Evolutionary conservation across 2,797 vertebrate genomes (phyloP), one percentile per base, ranked within the genome.

Genomic region (Parauchenoglanis ngamensis): DNA sequence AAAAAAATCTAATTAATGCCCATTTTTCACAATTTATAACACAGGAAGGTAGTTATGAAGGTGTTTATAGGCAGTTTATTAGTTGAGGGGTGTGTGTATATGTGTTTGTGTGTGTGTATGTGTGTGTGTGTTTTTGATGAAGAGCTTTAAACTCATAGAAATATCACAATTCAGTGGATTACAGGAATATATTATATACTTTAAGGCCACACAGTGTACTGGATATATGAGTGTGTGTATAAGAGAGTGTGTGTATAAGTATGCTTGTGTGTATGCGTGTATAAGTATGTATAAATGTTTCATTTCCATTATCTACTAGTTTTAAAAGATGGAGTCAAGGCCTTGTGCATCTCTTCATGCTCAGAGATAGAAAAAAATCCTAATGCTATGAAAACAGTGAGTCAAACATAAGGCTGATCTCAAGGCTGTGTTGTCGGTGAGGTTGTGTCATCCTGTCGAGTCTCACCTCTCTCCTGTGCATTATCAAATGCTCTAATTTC

Each of bases 401-500:
- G 96, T 96, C 96, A 96, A 96, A 97, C 81, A 94, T 93, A 94
- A 96, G 96, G 95, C 85, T 72, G 76, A 89, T 96, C 96, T 97
- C 96, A 97, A 97, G 96, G 97, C 96, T 96, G 85, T 96, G 97
- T 92, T 88, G 91, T 91, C 90, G 87, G 86, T 76, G 86, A 89
- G 96, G 96, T 96, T 96, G 95, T 98, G 97, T 98, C 97, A 97
- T 97, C 97, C 97, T 96, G 97, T 97, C 96, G 95, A 96, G 96
- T 96, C 97, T 97, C 96, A 97, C 97, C 98, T 97, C 97, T 98
- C 97, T 97, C 96, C 95, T 97, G 97, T 97, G 97, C 98, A 98
- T 99, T 98, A 97, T 97, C 96, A 98, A 98, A 98, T 98, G 97
- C 97, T 97, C 97, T 99, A 98, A 99, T 99, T 98, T 99, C 97